phyloP scores from a whole-genome alignment of 2,797 vertebrate genomes.

The Sebastes wilsoni region DNA sequence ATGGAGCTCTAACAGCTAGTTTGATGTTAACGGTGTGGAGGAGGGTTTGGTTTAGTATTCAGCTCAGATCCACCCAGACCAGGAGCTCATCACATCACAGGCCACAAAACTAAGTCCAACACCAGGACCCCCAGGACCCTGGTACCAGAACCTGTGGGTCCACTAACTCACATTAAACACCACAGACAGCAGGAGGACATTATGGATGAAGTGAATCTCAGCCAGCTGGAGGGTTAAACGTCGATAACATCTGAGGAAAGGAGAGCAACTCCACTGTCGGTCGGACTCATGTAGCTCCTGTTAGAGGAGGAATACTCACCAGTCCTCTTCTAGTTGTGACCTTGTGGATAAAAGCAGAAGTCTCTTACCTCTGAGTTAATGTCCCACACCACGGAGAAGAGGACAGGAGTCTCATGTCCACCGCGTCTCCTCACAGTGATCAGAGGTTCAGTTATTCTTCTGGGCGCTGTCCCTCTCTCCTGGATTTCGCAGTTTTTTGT shows the following conservation, averaged over 20 bases:
- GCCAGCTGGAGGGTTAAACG: slow-evolving; percentile 22
- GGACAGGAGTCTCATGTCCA: slow-evolving; percentile 57
- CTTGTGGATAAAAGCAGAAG: slow-evolving; percentile 33
- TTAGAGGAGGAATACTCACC: slow-evolving; percentile 26
- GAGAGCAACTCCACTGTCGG: slow-evolving; percentile 66
- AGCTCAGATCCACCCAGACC: slow-evolving; percentile 46
- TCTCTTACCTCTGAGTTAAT: slow-evolving; percentile 59
- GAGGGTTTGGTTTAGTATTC: slow-evolving; percentile 68
- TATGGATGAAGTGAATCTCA: not conserved
- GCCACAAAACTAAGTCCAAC: slow-evolving; percentile 51
- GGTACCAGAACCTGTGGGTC: fast-evolving
- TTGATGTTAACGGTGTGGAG: slow-evolving; percentile 35
- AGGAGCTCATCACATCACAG: slow-evolving; percentile 62
- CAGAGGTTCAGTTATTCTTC: slow-evolving; percentile 72
- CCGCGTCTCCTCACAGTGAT: slow-evolving; percentile 47
- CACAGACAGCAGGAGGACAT: not conserved
- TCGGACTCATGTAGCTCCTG: slow-evolving; percentile 46
- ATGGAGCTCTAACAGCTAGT: slow-evolving; percentile 49
- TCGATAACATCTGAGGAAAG: slow-evolving; percentile 47
- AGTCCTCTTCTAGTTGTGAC: slow-evolving; percentile 41
- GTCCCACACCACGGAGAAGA: slow-evolving; percentile 31
- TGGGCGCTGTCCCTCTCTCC: slow-evolving; percentile 82
- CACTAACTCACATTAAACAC: not conserved
- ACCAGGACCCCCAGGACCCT: slow-evolving; percentile 14
- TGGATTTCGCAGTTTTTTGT: slow-evolving; percentile 78